Base-by-base conservation (phyloP, 92 coral and sea anemone genomes). In the Parazoanthus darwini region DNA sequence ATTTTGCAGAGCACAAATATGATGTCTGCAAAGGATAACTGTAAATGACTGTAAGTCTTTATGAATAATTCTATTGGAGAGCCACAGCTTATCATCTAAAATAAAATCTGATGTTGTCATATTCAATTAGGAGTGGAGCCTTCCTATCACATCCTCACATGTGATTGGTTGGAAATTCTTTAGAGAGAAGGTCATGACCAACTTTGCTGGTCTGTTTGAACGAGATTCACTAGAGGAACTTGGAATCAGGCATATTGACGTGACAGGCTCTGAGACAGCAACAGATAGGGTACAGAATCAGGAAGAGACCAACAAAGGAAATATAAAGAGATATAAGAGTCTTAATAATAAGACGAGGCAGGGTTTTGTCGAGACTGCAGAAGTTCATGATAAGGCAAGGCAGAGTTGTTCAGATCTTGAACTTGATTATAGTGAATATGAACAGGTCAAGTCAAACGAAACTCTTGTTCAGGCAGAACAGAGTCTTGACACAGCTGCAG, bases 171-270 rank as follows among this genome's bases (percentile, higher is more conserved):
- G 82, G 74, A 43, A 86, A 67, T 77, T 58, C 65, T 25, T 80
- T 44, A 74, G 74, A 77, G 78, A 35, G 23, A 87, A 23, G 86
- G 23, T 59, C 75, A 81, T 63, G 7, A 37, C n/a, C 39, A 79
- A 80, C 38, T 58, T 54, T 59, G 29, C 70, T 56, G 85, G 72
- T 58, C 42, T 38, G 22, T 5, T 38, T 37, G 56, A 66, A 13
- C 86, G 20, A 66, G 86, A 82, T 44, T 82, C 86, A 6, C 50
- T 82, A 35, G 73, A 81, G 74, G 68, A 81, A 37, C 48, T 81
- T 4, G 76, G 86, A 2, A 36, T 82, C 48, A 82, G 74, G 44
- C 79, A 84, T 73, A 84, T 84, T 43, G 63, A 42, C 16, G 23
- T 36, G 22, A 4, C 44, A 23, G 44, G 23, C 38, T 38, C 20